phyloP scores from a whole-genome alignment of 1,140 invertebrate species.

The Geopemphigus sp. region DNA sequence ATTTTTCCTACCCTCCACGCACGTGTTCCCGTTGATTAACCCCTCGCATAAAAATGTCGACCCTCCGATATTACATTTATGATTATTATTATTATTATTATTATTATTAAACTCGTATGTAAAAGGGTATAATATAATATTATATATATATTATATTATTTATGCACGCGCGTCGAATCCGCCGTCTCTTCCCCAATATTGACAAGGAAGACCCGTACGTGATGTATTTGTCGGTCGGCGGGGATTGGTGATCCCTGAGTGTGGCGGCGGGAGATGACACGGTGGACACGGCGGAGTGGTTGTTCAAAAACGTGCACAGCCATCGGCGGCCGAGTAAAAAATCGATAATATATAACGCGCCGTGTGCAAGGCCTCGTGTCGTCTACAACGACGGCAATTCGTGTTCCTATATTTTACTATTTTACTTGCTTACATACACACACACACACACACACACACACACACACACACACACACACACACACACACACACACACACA shows the following conservation, averaged over 20 bases:
- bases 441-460: too few species aligned
- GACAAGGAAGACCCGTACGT: neutral
- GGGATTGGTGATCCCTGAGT: neutral
- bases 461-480: too few species aligned
- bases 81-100: constrained; percentile 39
- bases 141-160: neutral
- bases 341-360: constrained; percentile 35
- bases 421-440: too few species aligned
- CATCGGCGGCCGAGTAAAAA: constrained; percentile 32
- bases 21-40: constrained; percentile 13
- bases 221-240: neutral
- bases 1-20: constrained; percentile 30
- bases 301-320: constrained; percentile 40
- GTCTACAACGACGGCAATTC: neutral
- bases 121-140: constrained; percentile 21
- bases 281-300: constrained; percentile 15
- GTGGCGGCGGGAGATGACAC: neutral
- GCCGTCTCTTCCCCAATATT: constrained; percentile 15
- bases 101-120: constrained; percentile 26
- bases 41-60: constrained; percentile 29
- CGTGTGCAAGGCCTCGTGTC: neutral
- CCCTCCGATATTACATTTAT: constrained; percentile 31
- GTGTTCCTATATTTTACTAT: too few species aligned
- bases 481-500: too few species aligned
- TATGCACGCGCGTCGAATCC: constrained; percentile 7